A percentile compares a stretch with the other conserved stretches of the same genome.
Evolutionary conservation across 53 echinoderm and acorn worm genomes (phyloP).

Genomic region (Hippasteria phrygiana): DNA sequence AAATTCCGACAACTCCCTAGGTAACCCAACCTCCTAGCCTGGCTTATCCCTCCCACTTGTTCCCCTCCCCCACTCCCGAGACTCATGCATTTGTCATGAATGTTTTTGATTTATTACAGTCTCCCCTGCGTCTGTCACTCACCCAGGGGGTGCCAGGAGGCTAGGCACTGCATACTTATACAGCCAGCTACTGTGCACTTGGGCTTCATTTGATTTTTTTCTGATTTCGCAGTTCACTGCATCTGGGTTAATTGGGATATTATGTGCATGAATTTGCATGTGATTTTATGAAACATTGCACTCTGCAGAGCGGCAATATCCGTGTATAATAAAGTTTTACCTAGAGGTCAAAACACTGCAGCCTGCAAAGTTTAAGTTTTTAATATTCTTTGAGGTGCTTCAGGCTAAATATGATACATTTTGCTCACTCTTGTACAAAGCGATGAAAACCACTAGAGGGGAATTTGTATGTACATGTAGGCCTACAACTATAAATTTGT

Average conservation of each 20-base stretch:
- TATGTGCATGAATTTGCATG: slow-evolving; percentile 40
- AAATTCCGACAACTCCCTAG: neutral
- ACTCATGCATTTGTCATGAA: slow-evolving; percentile 13
- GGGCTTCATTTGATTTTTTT: neutral
- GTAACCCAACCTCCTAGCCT: neutral
- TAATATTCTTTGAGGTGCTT: no score
- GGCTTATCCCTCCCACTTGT: neutral
- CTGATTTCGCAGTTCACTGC: slow-evolving; percentile 32
- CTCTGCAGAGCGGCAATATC: neutral
- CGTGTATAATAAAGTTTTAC: neutral
- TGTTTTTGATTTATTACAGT: slow-evolving; percentile 37
- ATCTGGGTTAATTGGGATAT: slow-evolving; percentile 48
- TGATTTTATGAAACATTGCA: neutral
- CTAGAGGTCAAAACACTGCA: no score
- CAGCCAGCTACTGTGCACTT: neutral
- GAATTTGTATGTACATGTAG: no score
- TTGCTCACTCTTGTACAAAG: no score
- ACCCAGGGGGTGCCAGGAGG: neutral
- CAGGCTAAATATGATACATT: no score
- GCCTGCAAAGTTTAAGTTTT: no score
- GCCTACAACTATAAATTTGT: no score
- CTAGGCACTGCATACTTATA: neutral
- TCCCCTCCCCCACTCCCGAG: neutral
- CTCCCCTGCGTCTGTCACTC: slow-evolving; percentile 25
- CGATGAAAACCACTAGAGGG: no score